A percentile compares a stretch with the other conserved stretches of the same genome.
Conservation (phyloP, 1,140 invertebrate genomes). For the Drosophila nigrodunni region DNA sequence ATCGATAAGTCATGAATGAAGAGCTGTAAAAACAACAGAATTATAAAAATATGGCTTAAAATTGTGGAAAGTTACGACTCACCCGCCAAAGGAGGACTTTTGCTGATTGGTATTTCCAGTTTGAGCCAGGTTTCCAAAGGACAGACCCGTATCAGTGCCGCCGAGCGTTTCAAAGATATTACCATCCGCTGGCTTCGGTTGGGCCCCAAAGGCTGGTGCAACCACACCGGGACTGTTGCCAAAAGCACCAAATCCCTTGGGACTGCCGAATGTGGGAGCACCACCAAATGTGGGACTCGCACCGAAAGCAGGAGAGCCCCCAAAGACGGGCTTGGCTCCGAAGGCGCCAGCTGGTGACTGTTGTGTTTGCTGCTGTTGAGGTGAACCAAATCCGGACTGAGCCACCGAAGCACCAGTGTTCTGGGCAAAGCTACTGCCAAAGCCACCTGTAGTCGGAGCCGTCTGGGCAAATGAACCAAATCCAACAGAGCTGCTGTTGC, state of each 20-base stretch:
- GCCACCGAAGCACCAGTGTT: conserved; percentile 64
- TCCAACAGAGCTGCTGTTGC: conserved; percentile 60
- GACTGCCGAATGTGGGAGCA: conserved; percentile 85
- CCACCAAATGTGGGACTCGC: conserved; percentile 85
- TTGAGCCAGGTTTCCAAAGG: conserved; percentile 87
- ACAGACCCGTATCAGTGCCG: conserved; percentile 85
- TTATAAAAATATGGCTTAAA: neutral
- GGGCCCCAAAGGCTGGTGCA: conserved; percentile 65
- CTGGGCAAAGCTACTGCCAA: conserved; percentile 68
- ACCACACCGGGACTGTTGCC: conserved; percentile 38
- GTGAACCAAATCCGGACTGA: conserved; percentile 84
- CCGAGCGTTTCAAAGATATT: conserved; percentile 86
- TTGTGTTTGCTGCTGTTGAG: conserved; percentile 64
- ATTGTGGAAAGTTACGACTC: conserved; percentile 36
- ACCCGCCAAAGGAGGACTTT: conserved; percentile 85
- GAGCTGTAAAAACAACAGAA: conserved; percentile 24
- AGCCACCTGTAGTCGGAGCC: conserved; percentile 44
- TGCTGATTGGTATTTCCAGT: conserved; percentile 75
- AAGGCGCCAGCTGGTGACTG: conserved; percentile 54
- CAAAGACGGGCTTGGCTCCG: conserved; percentile 76
- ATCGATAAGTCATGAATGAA: conserved; percentile 50
- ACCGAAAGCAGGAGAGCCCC: conserved; percentile 84
- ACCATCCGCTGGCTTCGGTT: conserved; percentile 78
- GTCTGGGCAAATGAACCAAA: conserved; percentile 83
- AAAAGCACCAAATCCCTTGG: conserved; percentile 85